These are phyloP conservation scores for Cheilosia scutellata DNA, from an alignment of 2,888 invertebrate species.

Conservation along the genomic window DNA sequence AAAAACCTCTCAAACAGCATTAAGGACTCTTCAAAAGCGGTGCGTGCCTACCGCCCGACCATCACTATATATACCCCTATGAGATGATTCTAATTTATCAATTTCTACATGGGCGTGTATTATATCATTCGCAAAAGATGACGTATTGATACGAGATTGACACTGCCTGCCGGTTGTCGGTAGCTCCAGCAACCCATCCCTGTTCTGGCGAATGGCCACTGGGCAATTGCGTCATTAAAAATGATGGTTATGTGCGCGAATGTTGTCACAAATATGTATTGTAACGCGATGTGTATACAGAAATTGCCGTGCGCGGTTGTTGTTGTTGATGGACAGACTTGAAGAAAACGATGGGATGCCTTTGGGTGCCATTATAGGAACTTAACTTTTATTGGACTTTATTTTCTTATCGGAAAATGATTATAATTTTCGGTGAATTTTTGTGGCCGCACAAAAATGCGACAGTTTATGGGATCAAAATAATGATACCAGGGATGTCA, in stretches of 20 bases:
- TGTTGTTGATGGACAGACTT: conserved; percentile 46
- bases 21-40: conserved; percentile 37
- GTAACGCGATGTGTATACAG: conserved; percentile 15
- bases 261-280: conserved; percentile 67
- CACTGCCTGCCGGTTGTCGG: conserved; percentile 57
- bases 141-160: conserved; percentile 75
- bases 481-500: conserved; percentile 26
- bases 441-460: conserved; percentile 13
- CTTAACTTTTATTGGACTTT: conserved; percentile 37
- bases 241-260: conserved; percentile 71
- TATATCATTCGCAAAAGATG: conserved; percentile 69
- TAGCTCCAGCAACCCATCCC: conserved; percentile 12
- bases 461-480: conserved; percentile 51
- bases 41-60: neutral
- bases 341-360: conserved; percentile 56
- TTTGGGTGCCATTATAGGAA: conserved; percentile 57
- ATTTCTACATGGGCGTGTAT: conserved; percentile 72
- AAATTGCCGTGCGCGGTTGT: conserved; percentile 1
- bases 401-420: conserved; percentile 15
- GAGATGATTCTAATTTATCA: conserved; percentile 69
- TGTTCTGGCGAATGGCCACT: conserved; percentile 21
- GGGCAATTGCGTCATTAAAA: conserved; percentile 73
- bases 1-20: conserved; percentile 2
- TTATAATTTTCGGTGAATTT: conserved; percentile 47
- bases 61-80: neutral